Percentiles rank a stretch among this genome's conserved stretches.
phyloP scores from a whole-genome alignment of 2,797 vertebrate species.

The Podarcis siculus region DNA sequence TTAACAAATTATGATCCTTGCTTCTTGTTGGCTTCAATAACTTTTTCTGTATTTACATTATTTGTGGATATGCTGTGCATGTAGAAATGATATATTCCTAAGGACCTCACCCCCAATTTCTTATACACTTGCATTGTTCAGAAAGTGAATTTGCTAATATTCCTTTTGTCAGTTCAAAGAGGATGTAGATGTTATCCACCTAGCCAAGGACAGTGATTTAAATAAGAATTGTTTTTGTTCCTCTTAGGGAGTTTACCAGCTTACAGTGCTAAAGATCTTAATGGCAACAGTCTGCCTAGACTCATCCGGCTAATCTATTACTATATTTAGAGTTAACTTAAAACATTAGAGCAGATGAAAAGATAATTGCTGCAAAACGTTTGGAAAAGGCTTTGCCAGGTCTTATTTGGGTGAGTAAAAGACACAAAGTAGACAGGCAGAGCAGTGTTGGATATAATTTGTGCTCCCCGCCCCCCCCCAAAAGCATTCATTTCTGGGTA shows the following conservation, averaged over 20 bases:
- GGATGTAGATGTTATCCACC: neutral
- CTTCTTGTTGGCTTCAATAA: neutral
- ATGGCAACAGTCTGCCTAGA: slow-evolving; percentile 23
- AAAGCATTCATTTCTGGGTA: neutral
- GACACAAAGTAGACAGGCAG: neutral
- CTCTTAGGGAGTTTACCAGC: slow-evolving; percentile 21
- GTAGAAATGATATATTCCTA: neutral
- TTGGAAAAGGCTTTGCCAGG: neutral
- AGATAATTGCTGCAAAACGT: neutral
- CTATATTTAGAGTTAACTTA: slow-evolving; percentile 28
- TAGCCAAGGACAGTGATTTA: neutral
- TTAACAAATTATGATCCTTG: neutral
- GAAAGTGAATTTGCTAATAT: neutral
- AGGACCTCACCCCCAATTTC: neutral
- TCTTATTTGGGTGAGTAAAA: neutral
- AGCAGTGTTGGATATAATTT: neutral
- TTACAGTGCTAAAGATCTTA: neutral
- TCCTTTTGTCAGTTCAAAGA: neutral
- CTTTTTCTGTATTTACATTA: neutral
- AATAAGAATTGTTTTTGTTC: slow-evolving; percentile 12
- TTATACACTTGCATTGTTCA: neutral
- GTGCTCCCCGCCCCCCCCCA: neutral
- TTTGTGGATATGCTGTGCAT: neutral
- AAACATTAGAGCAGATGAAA: slow-evolving; percentile 10
- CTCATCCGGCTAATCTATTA: slow-evolving; percentile 7